phyloP scores from a whole-genome alignment of 35 echinoderm and acorn worm genomes.

The Amphiura filiformis region DNA sequence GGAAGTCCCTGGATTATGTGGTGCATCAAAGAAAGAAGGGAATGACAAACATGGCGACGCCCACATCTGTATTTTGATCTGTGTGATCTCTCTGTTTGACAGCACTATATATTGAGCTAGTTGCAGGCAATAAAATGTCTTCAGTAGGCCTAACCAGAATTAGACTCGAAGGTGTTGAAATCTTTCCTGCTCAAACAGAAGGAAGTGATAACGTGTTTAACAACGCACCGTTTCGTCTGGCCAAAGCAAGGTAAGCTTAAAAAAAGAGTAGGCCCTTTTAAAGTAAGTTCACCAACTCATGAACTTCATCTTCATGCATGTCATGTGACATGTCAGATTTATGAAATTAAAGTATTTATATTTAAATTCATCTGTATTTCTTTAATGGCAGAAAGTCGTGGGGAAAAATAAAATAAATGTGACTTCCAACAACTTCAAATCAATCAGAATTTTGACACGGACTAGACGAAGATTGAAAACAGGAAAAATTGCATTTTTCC shows the following conservation, averaged over 20 bases:
- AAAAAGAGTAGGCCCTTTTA: background rate
- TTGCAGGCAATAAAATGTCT: background rate
- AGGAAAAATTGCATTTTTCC: no score
- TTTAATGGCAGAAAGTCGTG: no score
- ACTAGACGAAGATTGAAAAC: no score
- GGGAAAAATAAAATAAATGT: no score
- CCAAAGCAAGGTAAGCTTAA: conserved; percentile 44
- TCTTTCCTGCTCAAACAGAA: conserved; percentile 52
- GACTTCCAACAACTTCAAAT: no score
- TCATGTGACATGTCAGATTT: background rate
- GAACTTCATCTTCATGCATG: background rate
- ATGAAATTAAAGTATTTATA: background rate
- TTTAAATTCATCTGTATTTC: background rate
- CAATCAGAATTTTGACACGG: no score
- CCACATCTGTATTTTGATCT: no score
- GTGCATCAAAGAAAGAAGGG: no score
- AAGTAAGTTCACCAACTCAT: background rate
- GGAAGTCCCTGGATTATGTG: no score
- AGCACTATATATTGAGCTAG: no score
- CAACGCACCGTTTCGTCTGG: conserved; percentile 44
- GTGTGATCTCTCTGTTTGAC: no score
- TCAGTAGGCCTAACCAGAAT: conserved; percentile 17
- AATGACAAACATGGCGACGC: no score
- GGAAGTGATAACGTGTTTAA: conserved; percentile 39
- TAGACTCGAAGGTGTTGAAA: conserved; percentile 49